phyloP scores from a whole-genome alignment of 1,140 invertebrate species.

The Cydia fagiglandana region DNA sequence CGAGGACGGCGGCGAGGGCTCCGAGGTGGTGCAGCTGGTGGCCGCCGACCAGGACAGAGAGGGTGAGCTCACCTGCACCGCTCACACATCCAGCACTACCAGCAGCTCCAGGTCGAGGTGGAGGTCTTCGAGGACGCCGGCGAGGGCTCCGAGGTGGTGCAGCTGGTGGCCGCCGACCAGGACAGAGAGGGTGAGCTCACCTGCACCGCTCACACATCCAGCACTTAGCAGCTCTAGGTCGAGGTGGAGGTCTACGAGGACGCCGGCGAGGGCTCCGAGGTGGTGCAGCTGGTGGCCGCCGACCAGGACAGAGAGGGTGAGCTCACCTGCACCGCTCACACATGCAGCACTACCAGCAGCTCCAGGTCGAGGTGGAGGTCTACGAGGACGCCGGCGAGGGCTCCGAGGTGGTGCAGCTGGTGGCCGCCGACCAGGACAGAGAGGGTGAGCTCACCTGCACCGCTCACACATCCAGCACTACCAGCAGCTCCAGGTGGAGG shows the following conservation, averaged over 20 bases:
- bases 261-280: slow-evolving; percentile 51
- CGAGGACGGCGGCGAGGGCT: slow-evolving; percentile 63
- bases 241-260: slow-evolving; percentile 68
- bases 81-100: slow-evolving; percentile 30
- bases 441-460: slow-evolving; percentile 63
- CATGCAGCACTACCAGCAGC: slow-evolving; percentile 39
- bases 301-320: slow-evolving; percentile 80
- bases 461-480: slow-evolving; percentile 24
- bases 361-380: slow-evolving; percentile 55
- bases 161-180: slow-evolving; percentile 66
- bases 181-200: slow-evolving; percentile 77
- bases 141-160: slow-evolving; percentile 55
- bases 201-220: not conserved
- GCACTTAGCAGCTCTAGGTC: slow-evolving; percentile 46
- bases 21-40: slow-evolving; percentile 59
- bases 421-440: slow-evolving; percentile 76
- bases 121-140: slow-evolving; percentile 68
- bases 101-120: slow-evolving; percentile 51
- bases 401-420: slow-evolving; percentile 59
- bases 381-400: slow-evolving; percentile 64
- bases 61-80: slow-evolving; percentile 54
- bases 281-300: slow-evolving; percentile 58
- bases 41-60: slow-evolving; percentile 79
- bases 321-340: slow-evolving; percentile 15
- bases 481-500: slow-evolving; percentile 48